These are phyloP conservation scores for Astyanax mexicanus DNA, from an alignment of 2,797 vertebrate genomes.

Conservation along the genomic window DNA sequence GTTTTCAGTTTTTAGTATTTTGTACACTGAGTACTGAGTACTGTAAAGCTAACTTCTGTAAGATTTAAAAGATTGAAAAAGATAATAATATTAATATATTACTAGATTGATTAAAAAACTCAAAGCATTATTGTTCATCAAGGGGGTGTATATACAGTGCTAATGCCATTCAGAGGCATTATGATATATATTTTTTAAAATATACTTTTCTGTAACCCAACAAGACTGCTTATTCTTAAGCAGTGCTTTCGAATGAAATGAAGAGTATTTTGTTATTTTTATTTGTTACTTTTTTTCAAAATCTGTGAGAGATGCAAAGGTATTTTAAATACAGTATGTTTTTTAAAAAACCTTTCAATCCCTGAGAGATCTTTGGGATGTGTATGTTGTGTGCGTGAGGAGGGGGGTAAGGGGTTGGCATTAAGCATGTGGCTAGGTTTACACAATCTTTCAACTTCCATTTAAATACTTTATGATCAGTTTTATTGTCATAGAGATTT, in stretches of 20 bases:
- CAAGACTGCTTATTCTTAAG: slow-evolving; percentile 68
- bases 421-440: slow-evolving; percentile 62
- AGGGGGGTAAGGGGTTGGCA: slow-evolving; percentile 29
- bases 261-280: slow-evolving; percentile 63
- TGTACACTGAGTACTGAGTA: slow-evolving; percentile 1
- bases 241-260: slow-evolving; percentile 60
- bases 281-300: slow-evolving; percentile 57
- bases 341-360: slow-evolving; percentile 64
- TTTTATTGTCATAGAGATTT: slow-evolving; percentile 18
- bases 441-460: slow-evolving; percentile 47
- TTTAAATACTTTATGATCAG: slow-evolving; percentile 21
- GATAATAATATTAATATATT: background rate
- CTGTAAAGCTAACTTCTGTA: background rate
- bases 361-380: slow-evolving; percentile 66
- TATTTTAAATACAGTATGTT: slow-evolving; percentile 73
- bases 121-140: slow-evolving; percentile 34
- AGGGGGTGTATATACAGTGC: slow-evolving; percentile 29
- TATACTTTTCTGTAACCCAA: slow-evolving; percentile 59
- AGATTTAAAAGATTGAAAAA: background rate
- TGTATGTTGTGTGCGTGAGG: slow-evolving; percentile 56
- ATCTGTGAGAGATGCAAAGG: slow-evolving; percentile 69
- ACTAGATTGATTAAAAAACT: background rate
- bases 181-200: slow-evolving; percentile 49
- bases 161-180: slow-evolving; percentile 63
- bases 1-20: slow-evolving; percentile 41